Percentiles rank a stretch among this genome's conserved stretches.
phyloP scores from a whole-genome alignment of 2,888 invertebrate species.

The Folsomia candida region DNA sequence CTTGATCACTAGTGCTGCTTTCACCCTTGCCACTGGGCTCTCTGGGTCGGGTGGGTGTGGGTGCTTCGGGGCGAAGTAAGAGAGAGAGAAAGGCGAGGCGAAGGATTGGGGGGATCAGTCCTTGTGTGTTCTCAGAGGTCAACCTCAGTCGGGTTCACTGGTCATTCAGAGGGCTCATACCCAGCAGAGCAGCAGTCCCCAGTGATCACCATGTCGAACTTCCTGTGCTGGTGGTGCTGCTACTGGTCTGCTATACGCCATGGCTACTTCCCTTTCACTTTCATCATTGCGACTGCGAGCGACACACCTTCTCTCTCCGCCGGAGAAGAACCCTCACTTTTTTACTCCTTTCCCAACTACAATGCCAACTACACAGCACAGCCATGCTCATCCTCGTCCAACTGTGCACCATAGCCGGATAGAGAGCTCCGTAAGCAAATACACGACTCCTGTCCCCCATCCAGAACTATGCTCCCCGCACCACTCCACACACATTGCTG shows the following conservation, averaged over 20 bases:
- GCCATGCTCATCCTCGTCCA: constrained; percentile 5
- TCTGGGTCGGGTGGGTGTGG: no score
- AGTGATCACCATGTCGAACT: not conserved
- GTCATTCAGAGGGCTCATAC: no score
- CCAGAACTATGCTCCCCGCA: not conserved
- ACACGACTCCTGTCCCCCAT: not conserved
- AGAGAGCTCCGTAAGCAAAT: not conserved
- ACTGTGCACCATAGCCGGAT: constrained; percentile 9
- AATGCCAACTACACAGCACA: not conserved
- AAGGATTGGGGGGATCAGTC: no score
- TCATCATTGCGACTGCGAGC: constrained; percentile 51
- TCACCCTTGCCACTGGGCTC: no score
- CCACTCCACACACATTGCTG: not conserved
- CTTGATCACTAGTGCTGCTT: not conserved
- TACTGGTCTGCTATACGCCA: constrained; percentile 40
- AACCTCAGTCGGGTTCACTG: no score
- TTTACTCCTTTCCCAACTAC: constrained; percentile 10
- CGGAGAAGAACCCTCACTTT: constrained; percentile 24
- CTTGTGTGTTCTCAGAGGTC: no score
- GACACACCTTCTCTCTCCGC: constrained; percentile 51
- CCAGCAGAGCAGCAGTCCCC: not conserved
- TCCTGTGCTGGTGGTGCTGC: constrained; percentile 15
- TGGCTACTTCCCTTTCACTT: constrained; percentile 51
- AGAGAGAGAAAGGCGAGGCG: no score
- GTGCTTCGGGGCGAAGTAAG: no score